Conservation (phyloP, 2,113 vertebrate species). For the Megaceryle maxima region DNA sequence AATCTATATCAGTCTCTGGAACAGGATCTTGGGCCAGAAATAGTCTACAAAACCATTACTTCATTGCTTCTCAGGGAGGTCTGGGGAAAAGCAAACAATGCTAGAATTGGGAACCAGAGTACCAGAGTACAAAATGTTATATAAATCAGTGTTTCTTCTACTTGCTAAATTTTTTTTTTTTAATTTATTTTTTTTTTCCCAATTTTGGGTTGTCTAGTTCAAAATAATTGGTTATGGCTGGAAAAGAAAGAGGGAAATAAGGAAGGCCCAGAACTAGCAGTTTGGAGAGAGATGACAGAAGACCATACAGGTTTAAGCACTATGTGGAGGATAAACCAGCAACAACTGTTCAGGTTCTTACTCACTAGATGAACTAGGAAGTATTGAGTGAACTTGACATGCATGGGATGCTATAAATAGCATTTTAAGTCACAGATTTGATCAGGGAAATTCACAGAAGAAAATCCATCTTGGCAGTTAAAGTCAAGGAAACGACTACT, state of each 20-base stretch:
- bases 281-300: background rate
- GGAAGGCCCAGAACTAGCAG: background rate
- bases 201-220: background rate
- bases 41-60: background rate
- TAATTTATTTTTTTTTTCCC: background rate
- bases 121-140: background rate
- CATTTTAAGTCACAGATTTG: background rate
- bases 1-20: background rate
- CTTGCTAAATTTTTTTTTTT: background rate
- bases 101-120: background rate
- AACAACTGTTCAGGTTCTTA: background rate
- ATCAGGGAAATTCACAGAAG: background rate
- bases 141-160: background rate
- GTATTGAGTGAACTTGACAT: background rate
- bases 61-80: background rate
- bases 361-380: background rate
- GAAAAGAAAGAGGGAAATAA: background rate
- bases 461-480: background rate
- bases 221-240: background rate
- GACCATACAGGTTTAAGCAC: background rate
- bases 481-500: background rate
- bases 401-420: background rate
- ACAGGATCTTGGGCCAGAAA: background rate
- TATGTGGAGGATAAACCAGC: background rate
- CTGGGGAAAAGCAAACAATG: background rate